Evolutionary conservation across 2,888 invertebrate genomes (phyloP).

Genomic region (Fragum whitleyi): DNA sequence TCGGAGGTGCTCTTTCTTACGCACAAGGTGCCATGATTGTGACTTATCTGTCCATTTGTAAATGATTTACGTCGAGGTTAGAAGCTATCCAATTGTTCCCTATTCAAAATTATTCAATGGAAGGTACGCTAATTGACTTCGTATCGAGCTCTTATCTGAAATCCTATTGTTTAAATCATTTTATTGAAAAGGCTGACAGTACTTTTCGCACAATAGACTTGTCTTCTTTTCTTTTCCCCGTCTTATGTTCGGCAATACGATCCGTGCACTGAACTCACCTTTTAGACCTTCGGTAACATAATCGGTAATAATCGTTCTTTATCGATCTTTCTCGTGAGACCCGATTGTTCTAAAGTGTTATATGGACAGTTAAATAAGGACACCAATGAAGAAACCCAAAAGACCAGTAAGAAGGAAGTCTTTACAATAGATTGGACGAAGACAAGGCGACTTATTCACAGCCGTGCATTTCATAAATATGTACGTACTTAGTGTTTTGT

Average conservation of each 20-base stretch:
- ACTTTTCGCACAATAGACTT: conserved; percentile 47
- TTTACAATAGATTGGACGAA: not conserved
- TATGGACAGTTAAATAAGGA: conserved; percentile 15
- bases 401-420: not conserved
- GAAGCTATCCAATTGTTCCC: conserved; percentile 46
- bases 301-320: conserved; percentile 38
- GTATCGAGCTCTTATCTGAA: conserved; percentile 44
- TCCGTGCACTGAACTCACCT: conserved; percentile 59
- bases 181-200: conserved; percentile 57
- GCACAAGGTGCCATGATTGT: conserved; percentile 60
- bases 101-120: conserved; percentile 38
- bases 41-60: conserved; percentile 47
- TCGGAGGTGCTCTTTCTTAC: conserved; percentile 58
- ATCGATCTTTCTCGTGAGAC: conserved; percentile 43
- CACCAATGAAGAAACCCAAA: not conserved
- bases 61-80: conserved; percentile 57
- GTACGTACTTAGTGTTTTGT: too few relatives aligned
- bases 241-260: conserved; percentile 51
- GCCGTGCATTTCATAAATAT: too few relatives aligned
- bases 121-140: conserved; percentile 61
- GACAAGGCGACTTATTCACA: not conserved
- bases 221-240: conserved; percentile 45
- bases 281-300: conserved; percentile 44
- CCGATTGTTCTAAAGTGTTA: conserved; percentile 58
- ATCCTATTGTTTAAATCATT: conserved; percentile 53